These are phyloP conservation scores for Alcedo quadribrachys DNA, from an alignment of 2,797 vertebrate genomes.

Conservation along the genomic window DNA sequence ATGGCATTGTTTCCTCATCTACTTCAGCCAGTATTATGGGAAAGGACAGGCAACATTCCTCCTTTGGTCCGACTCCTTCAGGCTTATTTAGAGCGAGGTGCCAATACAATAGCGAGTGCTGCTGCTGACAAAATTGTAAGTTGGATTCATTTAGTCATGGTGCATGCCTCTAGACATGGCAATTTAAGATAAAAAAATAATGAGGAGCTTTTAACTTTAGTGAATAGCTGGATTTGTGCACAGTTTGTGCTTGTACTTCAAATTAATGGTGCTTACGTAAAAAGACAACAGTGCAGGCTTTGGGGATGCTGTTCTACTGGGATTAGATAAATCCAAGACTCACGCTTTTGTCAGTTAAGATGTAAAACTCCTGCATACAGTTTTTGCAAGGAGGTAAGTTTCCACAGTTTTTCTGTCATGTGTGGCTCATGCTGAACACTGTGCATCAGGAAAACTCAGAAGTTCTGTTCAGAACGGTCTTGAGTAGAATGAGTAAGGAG, in stretches of 20 bases:
- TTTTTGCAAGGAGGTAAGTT: neutral
- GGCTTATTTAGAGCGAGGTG: constrained; percentile 92
- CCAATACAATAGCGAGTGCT: constrained; percentile 84
- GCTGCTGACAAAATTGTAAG: constrained; percentile 97
- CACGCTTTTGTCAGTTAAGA: neutral
- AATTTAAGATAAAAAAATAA: neutral
- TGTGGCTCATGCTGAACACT: neutral
- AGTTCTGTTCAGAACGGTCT: neutral
- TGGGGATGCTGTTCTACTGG: neutral
- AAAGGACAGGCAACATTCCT: constrained; percentile 95
- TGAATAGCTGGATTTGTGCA: neutral
- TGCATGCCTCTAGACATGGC: neutral
- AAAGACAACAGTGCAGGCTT: neutral
- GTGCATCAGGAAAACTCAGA: neutral
- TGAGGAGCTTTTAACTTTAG: neutral
- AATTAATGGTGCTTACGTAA: fast-evolving
- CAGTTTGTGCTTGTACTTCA: neutral
- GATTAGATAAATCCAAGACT: neutral
- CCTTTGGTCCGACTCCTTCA: constrained; percentile 96
- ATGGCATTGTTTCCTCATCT: constrained; percentile 98
- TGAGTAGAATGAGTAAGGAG: neutral
- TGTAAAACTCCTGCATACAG: neutral
- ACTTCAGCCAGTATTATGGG: constrained; percentile 95
- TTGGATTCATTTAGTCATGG: neutral
- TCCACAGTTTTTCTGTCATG: neutral